These are phyloP conservation scores for Eupleurogrammus muticus DNA, from an alignment of 2,797 vertebrate species.

Conservation along the genomic window DNA sequence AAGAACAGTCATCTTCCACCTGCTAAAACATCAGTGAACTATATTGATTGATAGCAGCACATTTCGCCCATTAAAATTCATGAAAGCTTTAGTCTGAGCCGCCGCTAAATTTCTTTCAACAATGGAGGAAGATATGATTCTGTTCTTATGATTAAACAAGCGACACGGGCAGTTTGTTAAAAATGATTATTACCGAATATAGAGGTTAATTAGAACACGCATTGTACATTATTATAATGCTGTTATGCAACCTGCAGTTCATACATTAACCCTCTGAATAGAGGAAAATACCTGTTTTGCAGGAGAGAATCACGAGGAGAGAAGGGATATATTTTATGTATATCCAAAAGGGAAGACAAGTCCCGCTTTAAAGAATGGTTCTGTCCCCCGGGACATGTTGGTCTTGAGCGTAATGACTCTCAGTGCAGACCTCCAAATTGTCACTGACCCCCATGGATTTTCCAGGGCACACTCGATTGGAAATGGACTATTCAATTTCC, in stretches of 20 bases:
- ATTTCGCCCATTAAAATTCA: conserved; percentile 60
- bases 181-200: conserved; percentile 49
- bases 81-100: conserved; percentile 54
- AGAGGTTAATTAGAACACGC: conserved; percentile 58
- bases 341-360: conserved; percentile 63
- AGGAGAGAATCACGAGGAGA: conserved; percentile 27
- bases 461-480: conserved; percentile 78
- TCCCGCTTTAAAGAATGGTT: conserved; percentile 63
- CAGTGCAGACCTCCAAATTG: conserved; percentile 76
- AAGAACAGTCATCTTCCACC: conserved; percentile 30
- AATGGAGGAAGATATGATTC: conserved; percentile 31
- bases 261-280: conserved; percentile 23
- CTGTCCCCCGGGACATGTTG: conserved; percentile 69
- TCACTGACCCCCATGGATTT: conserved; percentile 80
- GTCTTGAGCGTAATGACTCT: conserved; percentile 78
- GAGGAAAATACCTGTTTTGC: conserved; percentile 33
- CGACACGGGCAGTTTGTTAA: conserved; percentile 59
- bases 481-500: conserved; percentile 83
- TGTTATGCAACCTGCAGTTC: conserved; percentile 31
- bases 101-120: conserved; percentile 44
- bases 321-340: conserved; percentile 41
- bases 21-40: conserved; percentile 49
- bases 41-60: conserved; percentile 50
- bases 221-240: conserved; percentile 25
- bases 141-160: conserved; percentile 59